Conservation (phyloP, 2,797 vertebrate species). For the Champsocephalus gunnari region DNA sequence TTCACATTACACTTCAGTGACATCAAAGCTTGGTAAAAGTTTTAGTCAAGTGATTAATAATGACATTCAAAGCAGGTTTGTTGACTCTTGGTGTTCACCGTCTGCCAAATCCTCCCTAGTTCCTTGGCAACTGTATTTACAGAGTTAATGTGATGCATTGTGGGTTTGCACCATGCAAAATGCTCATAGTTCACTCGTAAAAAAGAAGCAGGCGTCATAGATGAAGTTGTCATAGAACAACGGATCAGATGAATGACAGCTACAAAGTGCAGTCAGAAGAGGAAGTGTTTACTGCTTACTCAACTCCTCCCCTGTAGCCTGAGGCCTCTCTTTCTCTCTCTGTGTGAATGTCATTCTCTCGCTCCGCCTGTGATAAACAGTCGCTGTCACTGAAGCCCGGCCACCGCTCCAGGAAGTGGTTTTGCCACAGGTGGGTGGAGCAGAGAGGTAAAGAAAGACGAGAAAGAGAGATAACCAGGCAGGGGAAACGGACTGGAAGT, state of each 20-base stretch:
- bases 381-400: conserved; percentile 62
- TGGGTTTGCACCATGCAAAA: not conserved
- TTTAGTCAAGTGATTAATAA: conserved; percentile 1
- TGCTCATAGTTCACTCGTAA: not conserved
- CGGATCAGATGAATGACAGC: not conserved
- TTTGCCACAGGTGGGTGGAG: conserved; percentile 76
- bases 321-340: conserved; percentile 32
- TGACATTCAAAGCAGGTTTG: conserved; percentile 16
- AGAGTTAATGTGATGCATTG: not conserved
- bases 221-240: not conserved
- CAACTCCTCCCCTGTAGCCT: conserved; percentile 54
- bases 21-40: not conserved
- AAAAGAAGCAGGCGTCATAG: too few relatives aligned
- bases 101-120: not conserved
- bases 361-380: conserved; percentile 26
- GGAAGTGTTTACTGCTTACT: conserved; percentile 32
- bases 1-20: not conserved
- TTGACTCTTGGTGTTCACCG: conserved; percentile 52
- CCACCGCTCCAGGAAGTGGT: conserved; percentile 79
- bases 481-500: not conserved
- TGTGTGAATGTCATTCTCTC: conserved; percentile 26
- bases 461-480: not conserved
- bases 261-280: not conserved
- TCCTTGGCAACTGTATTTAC: not conserved
- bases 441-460: conserved; percentile 35